A percentile compares a stretch with the other conserved stretches of the same genome.
phyloP scores from a whole-genome alignment of 1,140 invertebrate genomes.

The Lanistes nyassanus region DNA sequence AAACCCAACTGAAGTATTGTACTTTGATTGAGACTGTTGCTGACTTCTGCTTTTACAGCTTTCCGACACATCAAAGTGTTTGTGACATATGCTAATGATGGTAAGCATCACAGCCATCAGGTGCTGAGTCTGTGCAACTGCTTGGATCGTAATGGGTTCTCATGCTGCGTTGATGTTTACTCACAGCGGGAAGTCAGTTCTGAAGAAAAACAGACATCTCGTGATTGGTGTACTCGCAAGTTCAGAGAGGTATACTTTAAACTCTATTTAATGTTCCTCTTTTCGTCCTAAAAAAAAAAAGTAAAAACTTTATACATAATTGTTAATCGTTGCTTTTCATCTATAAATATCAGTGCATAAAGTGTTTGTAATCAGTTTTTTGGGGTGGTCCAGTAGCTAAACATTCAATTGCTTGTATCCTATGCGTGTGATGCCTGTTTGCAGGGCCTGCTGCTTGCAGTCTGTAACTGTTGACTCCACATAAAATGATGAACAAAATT shows the following conservation, averaged over 20 bases:
- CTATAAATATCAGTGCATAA: no score
- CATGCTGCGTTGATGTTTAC: constrained; percentile 54
- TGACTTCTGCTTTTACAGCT: constrained; percentile 39
- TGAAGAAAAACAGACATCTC: constrained; percentile 25
- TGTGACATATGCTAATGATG: constrained; percentile 57
- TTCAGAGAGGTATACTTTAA: constrained; percentile 45
- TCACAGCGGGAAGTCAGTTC: constrained; percentile 33
- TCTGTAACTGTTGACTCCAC: no score
- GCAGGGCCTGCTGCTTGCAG: no score
- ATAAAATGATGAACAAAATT: no score
- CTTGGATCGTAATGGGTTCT: constrained; percentile 55
- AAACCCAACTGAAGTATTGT: not conserved
- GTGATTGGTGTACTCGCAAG: constrained; percentile 42
- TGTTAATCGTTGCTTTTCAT: no score
- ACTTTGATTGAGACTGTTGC: not conserved
- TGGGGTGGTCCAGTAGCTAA: no score
- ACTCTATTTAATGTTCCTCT: not conserved
- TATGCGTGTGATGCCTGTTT: no score
- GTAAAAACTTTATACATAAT: not conserved
- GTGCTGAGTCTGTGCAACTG: constrained; percentile 56
- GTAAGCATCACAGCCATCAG: constrained; percentile 47
- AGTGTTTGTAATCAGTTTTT: no score
- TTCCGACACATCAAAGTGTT: constrained; percentile 56
- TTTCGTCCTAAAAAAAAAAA: not conserved
- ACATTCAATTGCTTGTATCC: not conserved